A percentile compares a stretch with the other conserved stretches of the same genome.
Conservation (phyloP, 2,113 vertebrate genomes). For the Aptenodytes patagonicus region DNA sequence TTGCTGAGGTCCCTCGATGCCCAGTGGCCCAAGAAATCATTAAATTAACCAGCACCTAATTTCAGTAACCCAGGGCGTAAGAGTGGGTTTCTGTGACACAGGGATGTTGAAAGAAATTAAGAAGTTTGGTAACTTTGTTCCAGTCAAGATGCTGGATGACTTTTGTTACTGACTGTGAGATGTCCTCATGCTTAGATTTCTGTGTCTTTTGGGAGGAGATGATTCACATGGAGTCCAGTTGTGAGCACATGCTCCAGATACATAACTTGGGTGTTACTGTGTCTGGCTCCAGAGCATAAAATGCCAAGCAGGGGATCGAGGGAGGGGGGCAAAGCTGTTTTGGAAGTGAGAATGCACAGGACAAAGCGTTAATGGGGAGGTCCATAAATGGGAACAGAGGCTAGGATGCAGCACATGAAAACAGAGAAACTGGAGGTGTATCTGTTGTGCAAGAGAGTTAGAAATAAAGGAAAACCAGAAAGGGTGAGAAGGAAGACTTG, state of each 20-base stretch:
- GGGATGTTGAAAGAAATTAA: slow-evolving; percentile 4
- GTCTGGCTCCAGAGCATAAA: neutral
- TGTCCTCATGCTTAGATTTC: neutral
- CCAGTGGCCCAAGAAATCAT: neutral
- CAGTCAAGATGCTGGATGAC: neutral
- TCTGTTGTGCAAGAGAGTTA: neutral
- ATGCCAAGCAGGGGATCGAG: neutral
- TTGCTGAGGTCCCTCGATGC: neutral
- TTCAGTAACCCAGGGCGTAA: neutral
- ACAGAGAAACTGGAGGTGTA: neutral
- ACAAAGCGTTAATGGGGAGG: fast-evolving
- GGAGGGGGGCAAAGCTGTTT: neutral
- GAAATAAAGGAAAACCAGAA: neutral
- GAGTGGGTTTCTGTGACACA: neutral
- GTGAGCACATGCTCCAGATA: neutral
- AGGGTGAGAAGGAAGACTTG: neutral
- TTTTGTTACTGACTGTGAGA: neutral
- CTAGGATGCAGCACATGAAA: neutral
- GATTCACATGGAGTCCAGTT: neutral
- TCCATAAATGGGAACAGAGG: neutral
- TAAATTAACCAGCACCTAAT: neutral
- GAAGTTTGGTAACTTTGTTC: slow-evolving; percentile 12
- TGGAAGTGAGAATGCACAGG: neutral
- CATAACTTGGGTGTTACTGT: neutral
- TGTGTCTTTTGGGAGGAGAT: neutral